Evolutionary conservation across 2,113 vertebrate species (phyloP).

Genomic region (Bubo bubo): DNA sequence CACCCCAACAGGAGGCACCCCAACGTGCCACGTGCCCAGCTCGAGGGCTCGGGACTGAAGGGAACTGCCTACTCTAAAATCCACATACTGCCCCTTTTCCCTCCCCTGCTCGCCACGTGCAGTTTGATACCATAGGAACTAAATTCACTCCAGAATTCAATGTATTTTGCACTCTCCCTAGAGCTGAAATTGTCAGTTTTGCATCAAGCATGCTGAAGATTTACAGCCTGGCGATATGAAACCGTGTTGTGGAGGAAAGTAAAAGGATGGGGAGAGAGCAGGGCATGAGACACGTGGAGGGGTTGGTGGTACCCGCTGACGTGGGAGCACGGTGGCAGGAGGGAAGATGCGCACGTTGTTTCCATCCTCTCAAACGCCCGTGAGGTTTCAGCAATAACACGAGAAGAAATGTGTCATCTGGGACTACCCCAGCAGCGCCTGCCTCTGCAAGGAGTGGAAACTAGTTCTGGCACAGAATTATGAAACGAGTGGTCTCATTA

Average conservation of each 20-base stretch:
- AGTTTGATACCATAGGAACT: not conserved
- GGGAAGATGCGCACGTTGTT: accelerated
- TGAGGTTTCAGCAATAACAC: not conserved
- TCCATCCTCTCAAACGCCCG: not conserved
- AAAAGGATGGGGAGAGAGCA: not conserved
- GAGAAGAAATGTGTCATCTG: accelerated
- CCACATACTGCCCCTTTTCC: not conserved
- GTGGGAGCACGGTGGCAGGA: not conserved
- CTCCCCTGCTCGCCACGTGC: not conserved
- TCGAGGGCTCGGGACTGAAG: not conserved
- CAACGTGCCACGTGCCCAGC: accelerated
- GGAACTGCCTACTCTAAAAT: not conserved
- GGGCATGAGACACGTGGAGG: accelerated
- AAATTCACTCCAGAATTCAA: not conserved
- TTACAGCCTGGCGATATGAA: accelerated
- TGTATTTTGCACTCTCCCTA: not conserved
- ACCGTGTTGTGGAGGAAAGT: accelerated
- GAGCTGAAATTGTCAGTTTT: not conserved
- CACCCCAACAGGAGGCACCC: not conserved
- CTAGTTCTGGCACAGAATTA: not conserved
- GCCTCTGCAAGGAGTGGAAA: not conserved
- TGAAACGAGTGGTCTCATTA: accelerated
- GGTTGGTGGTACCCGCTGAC: not conserved
- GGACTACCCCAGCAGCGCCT: not conserved
- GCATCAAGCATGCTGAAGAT: not conserved